phyloP scores from a whole-genome alignment of 2,797 vertebrate genomes.

The Catostomus latipinnis region DNA sequence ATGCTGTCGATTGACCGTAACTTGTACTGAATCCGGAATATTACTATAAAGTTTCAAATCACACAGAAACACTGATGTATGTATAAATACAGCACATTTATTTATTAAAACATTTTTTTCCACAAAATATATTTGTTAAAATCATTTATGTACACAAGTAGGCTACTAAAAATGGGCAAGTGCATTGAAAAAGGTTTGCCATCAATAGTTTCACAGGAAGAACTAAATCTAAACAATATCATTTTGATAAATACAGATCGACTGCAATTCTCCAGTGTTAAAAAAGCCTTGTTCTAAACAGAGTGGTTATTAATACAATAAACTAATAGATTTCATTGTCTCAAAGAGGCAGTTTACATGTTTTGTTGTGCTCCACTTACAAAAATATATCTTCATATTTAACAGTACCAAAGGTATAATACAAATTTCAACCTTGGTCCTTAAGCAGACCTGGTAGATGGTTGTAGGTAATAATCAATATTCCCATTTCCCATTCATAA shows the following conservation, averaged over 20 bases:
- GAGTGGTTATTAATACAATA: slow-evolving; percentile 44
- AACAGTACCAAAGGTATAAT: slow-evolving; percentile 65
- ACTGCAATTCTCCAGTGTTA: slow-evolving; percentile 56
- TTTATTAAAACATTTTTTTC: slow-evolving; percentile 83
- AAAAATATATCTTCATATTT: slow-evolving; percentile 89
- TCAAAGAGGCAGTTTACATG: slow-evolving; percentile 70
- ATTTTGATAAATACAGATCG: slow-evolving; percentile 66
- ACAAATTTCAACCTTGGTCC: slow-evolving; percentile 59
- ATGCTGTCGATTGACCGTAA: too few relatives aligned
- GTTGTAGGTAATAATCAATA: slow-evolving; percentile 24
- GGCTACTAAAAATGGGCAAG: slow-evolving; percentile 81
- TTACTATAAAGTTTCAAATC: slow-evolving; percentile 8
- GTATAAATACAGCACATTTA: slow-evolving; percentile 88
- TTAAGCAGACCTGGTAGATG: slow-evolving; percentile 17
- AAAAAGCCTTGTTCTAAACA: slow-evolving; percentile 50
- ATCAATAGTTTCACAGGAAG: slow-evolving; percentile 76
- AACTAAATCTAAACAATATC: slow-evolving; percentile 64
- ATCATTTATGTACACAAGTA: slow-evolving; percentile 83
- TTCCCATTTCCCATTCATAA: not conserved
- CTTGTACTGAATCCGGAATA: too few relatives aligned
- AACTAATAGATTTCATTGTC: slow-evolving; percentile 61
- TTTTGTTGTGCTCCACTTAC: slow-evolving; percentile 76
- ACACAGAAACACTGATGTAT: slow-evolving; percentile 36
- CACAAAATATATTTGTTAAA: slow-evolving; percentile 89
- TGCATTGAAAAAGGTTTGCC: slow-evolving; percentile 84